Evolutionary conservation across 2,113 vertebrate genomes (phyloP), one percentile per base, ranked within the genome.

Genomic region (Lucifuga dentata): DNA sequence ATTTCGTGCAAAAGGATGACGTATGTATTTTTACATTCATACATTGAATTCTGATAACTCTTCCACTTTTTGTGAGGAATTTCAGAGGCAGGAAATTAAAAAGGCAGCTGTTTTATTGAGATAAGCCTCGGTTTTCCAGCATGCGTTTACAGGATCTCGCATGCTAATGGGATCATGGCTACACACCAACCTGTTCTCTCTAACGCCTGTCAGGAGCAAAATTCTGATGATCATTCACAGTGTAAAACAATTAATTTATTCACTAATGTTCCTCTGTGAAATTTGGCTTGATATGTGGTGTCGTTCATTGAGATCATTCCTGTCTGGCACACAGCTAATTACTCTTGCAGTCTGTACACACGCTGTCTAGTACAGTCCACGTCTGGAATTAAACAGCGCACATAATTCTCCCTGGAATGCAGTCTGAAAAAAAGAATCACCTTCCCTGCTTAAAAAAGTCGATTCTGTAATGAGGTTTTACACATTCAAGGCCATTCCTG

Each of bases 101-200:
- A 85, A 69, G 48, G 66, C 86, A 84, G 85, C 88, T 90, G 89
- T 86, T 77, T 60, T 77, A 77, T 41, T 75, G 75, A 86, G 86
- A 89, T 87, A 90, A 86, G 85, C 58, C 68, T 53, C 32, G 0
- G 23, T 78, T 65, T 51, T 58, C 46, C n/a, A 63, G 51, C 68
- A 20, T 60, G 24, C 63, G 11, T 73, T 78, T 56, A 66, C 44
- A 46, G 29, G 43, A 81, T 70, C 33, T 24, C 39, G 59, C 43
- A 83, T 88, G 56, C 57, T 71, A 85, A 86, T 85, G 60, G 60
- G 66, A 64, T 49, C 63, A 49, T 62, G 73, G 80, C 79, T 64
- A 56, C 49, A 67, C 44, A 46, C 43, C 49, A 76, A 16, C 44
- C 63, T 46, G 41, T 29, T 60, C 58, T 58, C 33, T 43, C 24